Evolutionary conservation across 2,113 vertebrate species (phyloP), one percentile per base, ranked within the genome.

Genomic region (Pithys albifrons): DNA sequence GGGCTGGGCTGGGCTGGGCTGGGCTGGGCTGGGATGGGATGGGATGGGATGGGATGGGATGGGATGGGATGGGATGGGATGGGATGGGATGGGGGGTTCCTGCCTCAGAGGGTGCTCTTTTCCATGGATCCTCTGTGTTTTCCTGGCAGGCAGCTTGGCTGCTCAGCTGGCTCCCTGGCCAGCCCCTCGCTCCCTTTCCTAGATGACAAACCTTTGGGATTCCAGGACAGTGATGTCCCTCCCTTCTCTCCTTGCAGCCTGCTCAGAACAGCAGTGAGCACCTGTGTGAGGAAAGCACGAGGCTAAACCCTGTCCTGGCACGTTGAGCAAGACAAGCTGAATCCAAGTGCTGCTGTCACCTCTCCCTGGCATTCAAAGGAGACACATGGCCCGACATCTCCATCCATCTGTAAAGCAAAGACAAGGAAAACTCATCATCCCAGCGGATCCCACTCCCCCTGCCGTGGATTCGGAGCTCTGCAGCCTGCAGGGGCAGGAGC

Each of bases 341-440:
- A 37, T 48, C 6, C 18, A 91, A 95, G 96, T 96, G 97, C 96
- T 97, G 96, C 96, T 95, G 97, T 74, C 94, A 92, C 74, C 89
- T 97, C 91, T 95, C 88, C 94, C 87, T 93, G 96, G 95, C 95
- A 96, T 96, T 65, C 88, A 61, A 96, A 98, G 96, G 97, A 98
- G 96, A 97, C 93, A 85, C 95, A 89, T 31, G 97, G 96, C 95
- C 97, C 35, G 4, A 95, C 96, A 96, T 93, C 94, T 90, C 91
- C 93, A 84, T 83, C 95, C 91, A 91, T 94, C 78, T 94, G 54
- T 91, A 97, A 96, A 91, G 88, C 94, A 94, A 95, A 75, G 84
- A 78, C 92, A 72, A 95, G 59, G 94, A 78, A 65, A 96, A 76
- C 79, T 94, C 91, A 89, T 88, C 93, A 76, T 89, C 90, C 89